Percentiles rank a stretch among this genome's conserved stretches.
Conservation (phyloP, 2,888 invertebrate genomes). For the Drosophila nr. perissopoda region DNA sequence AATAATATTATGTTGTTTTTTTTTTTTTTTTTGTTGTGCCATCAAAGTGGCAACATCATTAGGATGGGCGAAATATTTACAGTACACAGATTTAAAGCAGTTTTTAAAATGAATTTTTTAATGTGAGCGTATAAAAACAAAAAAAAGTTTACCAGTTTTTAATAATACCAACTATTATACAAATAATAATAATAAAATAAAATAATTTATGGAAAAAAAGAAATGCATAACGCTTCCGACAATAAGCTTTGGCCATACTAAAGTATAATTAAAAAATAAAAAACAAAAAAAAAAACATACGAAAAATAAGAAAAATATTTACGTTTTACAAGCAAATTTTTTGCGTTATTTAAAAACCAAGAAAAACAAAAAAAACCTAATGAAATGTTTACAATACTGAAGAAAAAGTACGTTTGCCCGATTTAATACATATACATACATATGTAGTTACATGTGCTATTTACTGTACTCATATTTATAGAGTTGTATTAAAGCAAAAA, state of each 20-base stretch:
- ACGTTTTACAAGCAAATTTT: conserved; percentile 61
- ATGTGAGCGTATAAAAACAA: conserved; percentile 9
- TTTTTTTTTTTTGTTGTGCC: conserved; percentile 6
- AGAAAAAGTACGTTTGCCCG: conserved; percentile 44
- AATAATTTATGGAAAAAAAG: conserved; percentile 43
- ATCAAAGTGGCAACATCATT: conserved; percentile 5
- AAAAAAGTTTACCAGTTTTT: conserved; percentile 19
- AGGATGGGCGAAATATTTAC: conserved; percentile 29
- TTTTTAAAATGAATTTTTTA: conserved; percentile 36
- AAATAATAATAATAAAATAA: conserved; percentile 30
- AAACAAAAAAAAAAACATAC: conserved; percentile 24
- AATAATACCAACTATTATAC: conserved; percentile 34
- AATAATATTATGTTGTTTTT: conserved; percentile 4
- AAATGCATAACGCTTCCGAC: conserved; percentile 84
- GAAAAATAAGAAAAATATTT: conserved; percentile 35
- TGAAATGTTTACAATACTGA: conserved; percentile 30
- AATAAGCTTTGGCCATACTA: conserved; percentile 85
- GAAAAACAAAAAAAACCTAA: conserved; percentile 12
- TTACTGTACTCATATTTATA: conserved; percentile 67
- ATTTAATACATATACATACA: conserved; percentile 50
- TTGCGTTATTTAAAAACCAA: conserved; percentile 42
- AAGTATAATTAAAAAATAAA: conserved; percentile 48
- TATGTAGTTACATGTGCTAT: conserved; percentile 59
- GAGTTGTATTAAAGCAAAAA: conserved; percentile 54
- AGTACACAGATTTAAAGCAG: conserved; percentile 38